Base-by-base conservation (phyloP, 2,888 invertebrate genomes). In the Melinopterus prodromus region DNA sequence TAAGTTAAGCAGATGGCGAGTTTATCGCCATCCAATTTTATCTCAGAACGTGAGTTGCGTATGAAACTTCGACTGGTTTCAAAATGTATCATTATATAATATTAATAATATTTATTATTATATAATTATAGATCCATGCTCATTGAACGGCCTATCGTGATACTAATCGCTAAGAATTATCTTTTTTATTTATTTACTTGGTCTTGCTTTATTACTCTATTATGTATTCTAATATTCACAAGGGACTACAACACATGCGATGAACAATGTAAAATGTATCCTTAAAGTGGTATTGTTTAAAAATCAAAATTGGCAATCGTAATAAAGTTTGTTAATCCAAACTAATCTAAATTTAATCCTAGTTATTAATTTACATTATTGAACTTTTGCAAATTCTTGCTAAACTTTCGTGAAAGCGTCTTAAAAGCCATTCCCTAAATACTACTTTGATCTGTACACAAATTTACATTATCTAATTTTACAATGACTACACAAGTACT, bases 151-250 rank as follows among this genome's bases (percentile, higher is more conserved):
- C 53, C 53, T 53, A 53, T 9, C 12, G 53, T 53, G 53, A 53
- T 53, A 53, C 53, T 53, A 53, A 12, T 53, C 53, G 53, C 74
- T 74, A 74, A 35, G 74, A 74, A 74, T n/a, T 36, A 71, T 26
- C 35, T 74, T 26, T 35, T 74, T 74, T 74, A 77, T 36, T 77
- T 72, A 74, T 26, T 71, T 78, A 79, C 77, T 81, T 81, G 81
- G 81, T 81, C 81, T 81, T 72, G 81, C 71, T 69, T 79, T 77
- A 79, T 81, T 77, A 79, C 77, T 70, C 77, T 76, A 77, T 77
- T 16, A 76, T 69, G 78, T 74, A 26, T 3, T 77, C 80, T 77
- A 79, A 53, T 80, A 81, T 81, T 81, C 81, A 81, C 79, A 81
- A 79, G 74, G 71, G 79, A 81, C 75, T 81, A 79, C 79, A 79